phyloP scores from a whole-genome alignment of 2,113 vertebrate genomes.

The Donacobius atricapilla region DNA sequence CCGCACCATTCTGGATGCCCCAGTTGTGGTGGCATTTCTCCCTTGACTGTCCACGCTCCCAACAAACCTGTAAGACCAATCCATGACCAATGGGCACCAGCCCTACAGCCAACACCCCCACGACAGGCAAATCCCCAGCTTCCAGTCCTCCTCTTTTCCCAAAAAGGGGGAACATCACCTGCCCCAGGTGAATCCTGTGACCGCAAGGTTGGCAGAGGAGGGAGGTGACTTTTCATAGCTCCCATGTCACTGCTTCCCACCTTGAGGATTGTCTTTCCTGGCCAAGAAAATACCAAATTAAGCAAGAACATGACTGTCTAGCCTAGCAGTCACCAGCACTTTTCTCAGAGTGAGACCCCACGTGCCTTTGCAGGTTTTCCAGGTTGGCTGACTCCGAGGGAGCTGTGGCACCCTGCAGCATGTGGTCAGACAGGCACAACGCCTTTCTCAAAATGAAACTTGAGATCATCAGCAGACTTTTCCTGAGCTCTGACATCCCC shows the following conservation, averaged over 20 bases:
- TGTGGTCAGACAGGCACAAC: background rate
- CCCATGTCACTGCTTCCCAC: background rate
- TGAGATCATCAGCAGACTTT: slow-evolving; percentile 66
- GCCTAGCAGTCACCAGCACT: background rate
- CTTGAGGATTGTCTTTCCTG: background rate
- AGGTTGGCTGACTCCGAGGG: slow-evolving; percentile 41
- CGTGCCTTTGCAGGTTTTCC: slow-evolving; percentile 56
- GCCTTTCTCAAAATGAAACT: slow-evolving; percentile 62
- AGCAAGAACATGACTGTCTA: background rate
- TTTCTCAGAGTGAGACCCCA: background rate
- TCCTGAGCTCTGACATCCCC: slow-evolving; percentile 56
- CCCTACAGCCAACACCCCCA: background rate
- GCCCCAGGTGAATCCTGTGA: background rate
- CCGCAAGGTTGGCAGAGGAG: rapidly evolving
- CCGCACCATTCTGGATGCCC: background rate
- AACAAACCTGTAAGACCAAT: background rate
- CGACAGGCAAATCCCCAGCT: background rate
- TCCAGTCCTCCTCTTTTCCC: background rate
- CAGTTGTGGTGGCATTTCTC: background rate
- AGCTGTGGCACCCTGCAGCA: background rate
- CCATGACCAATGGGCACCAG: background rate
- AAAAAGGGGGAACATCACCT: background rate
- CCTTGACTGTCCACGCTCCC: background rate
- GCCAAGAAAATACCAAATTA: background rate
- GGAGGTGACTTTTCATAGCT: background rate